Evolutionary conservation across 2,888 invertebrate genomes (phyloP), one percentile per base, ranked within the genome.

Genomic region (Enchytraeus crypticus): DNA sequence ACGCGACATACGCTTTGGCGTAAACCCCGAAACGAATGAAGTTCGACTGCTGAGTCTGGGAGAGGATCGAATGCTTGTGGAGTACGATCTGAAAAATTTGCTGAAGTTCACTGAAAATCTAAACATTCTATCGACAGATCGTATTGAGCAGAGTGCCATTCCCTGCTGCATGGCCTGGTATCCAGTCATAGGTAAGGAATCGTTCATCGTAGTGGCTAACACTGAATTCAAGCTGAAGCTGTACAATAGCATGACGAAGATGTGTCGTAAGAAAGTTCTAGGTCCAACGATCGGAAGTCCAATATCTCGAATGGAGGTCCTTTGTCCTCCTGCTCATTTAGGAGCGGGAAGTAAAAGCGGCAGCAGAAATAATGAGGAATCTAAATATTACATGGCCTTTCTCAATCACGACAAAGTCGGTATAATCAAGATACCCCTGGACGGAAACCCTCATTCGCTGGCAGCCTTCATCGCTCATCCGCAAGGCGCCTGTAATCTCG

Each of bases 151-250:
- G 74, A 80, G 81, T 27, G 85, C 85, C 0, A 71, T 83, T 3
- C 87, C 88, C 0, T 73, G 84, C 27, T 78, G 81, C 46, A 83
- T 84, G 73, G 69, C 79, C 1, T 81, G 79, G 77, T 82, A 82
- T 68, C 82, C 83, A 51, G 71, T 77, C 34, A 72, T 77, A 38
- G 76, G 74, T 14, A 72, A 76, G 56, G 81, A 82, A 65, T 73
- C 75, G 60, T 82, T 82, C 69, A 80, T 87, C 58, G 76, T 87
- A 1, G 74, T 85, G 14, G 82, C 85, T 18, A 86, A 84, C 75
- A 83, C 86, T 71, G 84, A 86, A 85, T 83, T 82, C 73, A 89
- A 89, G 78, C 85, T 85, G 71, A 87, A 86, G 75, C 77, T 87
- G 53, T 77, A 86, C 54, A 85, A 87, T 74, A 82, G 84, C 57